These are phyloP conservation scores for Cepaea nemoralis DNA, from an alignment of 1,140 invertebrate species.

Conservation along the genomic window DNA sequence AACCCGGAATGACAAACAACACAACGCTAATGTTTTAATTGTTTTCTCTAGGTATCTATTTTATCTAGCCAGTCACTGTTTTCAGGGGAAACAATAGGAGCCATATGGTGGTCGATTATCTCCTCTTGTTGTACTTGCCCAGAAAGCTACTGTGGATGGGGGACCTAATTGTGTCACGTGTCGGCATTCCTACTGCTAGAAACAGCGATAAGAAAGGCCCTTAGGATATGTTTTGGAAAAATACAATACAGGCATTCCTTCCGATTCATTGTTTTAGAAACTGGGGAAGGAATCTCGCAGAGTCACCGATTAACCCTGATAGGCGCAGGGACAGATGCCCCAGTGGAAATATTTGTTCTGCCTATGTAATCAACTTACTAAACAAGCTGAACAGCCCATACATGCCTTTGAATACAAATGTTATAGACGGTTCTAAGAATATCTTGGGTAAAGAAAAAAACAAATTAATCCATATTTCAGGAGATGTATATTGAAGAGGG, in stretches of 20 bases:
- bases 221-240: background rate
- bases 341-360: background rate
- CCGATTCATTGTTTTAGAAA: background rate
- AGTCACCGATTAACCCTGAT: background rate
- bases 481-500: too few species aligned
- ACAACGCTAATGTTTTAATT: background rate
- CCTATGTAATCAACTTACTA: too few species aligned
- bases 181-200: slow-evolving; percentile 1
- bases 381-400: too few species aligned
- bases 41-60: background rate
- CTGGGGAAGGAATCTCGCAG: background rate
- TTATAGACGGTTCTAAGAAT: too few species aligned
- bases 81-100: background rate
- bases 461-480: too few species aligned
- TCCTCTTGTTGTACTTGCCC: background rate
- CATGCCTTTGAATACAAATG: too few species aligned
- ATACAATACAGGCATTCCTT: background rate
- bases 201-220: background rate
- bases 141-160: slow-evolving; percentile 1
- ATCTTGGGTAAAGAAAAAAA: too few species aligned
- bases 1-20: background rate
- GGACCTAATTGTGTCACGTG: slow-evolving; percentile 14
- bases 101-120: background rate
- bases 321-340: background rate
- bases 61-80: background rate